phyloP scores from a whole-genome alignment of 1,140 invertebrate species.

The Anastatus disparis region DNA sequence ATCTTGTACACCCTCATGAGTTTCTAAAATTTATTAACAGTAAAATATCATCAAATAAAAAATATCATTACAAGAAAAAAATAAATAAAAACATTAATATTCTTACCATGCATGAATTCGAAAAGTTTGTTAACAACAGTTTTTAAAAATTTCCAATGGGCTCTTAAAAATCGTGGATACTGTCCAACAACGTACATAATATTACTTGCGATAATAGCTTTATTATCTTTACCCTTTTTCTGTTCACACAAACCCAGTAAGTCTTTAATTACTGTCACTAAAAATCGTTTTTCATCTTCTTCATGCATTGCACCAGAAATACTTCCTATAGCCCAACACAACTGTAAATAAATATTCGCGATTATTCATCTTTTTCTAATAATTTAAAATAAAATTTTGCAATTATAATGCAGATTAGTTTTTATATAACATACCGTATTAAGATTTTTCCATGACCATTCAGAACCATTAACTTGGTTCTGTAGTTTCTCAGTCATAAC shows the following conservation, averaged over 20 bases:
- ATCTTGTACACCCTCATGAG: conserved; percentile 98
- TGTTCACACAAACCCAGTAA: conserved; percentile 98
- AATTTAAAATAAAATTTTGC: conserved; percentile 15
- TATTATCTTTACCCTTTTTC: conserved; percentile 99
- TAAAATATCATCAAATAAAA: too few species aligned
- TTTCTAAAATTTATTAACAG: conserved; percentile 74
- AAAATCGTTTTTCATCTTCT: conserved; percentile 98
- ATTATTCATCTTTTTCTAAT: too few species aligned
- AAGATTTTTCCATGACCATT: conserved; percentile 99
- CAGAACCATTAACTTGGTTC: conserved; percentile 98
- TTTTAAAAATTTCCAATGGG: conserved; percentile 99
- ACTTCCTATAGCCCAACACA: conserved; percentile 99
- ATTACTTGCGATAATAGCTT: conserved; percentile 99
- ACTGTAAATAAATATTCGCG: conserved; percentile 64
- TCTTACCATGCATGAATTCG: conserved; percentile 98
- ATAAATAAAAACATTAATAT: too few species aligned
- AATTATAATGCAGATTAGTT: not conserved
- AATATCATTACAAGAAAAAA: too few species aligned
- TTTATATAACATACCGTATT: conserved; percentile 79
- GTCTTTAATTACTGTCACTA: conserved; percentile 99
- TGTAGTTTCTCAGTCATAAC: conserved; percentile 99
- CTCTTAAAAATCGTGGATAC: conserved; percentile 97
- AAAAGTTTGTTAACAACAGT: conserved; percentile 99
- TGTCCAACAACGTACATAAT: conserved; percentile 99
- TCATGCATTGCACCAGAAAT: conserved; percentile 99